phyloP scores from a whole-genome alignment of 1,140 invertebrate genomes.

The Heliconius congener region DNA sequence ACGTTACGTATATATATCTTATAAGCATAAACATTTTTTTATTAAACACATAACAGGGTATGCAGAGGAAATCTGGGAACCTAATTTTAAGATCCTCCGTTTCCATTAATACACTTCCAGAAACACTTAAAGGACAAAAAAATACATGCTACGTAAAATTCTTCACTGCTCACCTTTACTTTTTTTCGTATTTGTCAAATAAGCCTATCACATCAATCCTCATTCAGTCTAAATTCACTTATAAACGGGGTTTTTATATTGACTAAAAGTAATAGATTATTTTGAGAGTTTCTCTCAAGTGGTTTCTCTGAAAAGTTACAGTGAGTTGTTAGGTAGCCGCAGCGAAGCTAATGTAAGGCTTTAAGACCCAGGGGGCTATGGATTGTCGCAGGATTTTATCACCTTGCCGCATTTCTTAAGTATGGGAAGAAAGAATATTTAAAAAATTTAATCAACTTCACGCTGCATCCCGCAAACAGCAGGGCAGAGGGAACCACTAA shows the following conservation, averaged over 20 bases:
- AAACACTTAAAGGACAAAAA: no score
- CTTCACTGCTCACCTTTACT: no score
- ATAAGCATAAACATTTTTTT: no score
- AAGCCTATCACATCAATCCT: not conserved
- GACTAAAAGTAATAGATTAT: conserved; percentile 6
- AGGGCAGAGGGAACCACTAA: no score
- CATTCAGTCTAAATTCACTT: not conserved
- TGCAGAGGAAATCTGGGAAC: no score
- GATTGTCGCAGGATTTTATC: conserved; percentile 1
- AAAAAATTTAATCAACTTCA: no score
- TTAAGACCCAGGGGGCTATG: not conserved
- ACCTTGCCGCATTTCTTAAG: not conserved
- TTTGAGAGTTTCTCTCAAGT: conserved; percentile 6
- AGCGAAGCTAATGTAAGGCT: not conserved
- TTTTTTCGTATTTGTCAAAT: not conserved
- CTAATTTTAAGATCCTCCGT: no score
- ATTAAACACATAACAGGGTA: no score
- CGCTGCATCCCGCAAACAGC: no score
- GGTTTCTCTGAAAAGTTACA: not conserved
- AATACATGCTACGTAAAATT: no score
- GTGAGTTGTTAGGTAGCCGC: not conserved
- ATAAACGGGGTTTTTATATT: not conserved
- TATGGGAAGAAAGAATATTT: not conserved
- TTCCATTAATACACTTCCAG: no score
- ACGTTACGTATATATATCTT: no score